Evolutionary conservation across 1,140 invertebrate species (phyloP), one percentile per base, ranked within the genome.

Genomic region (Caenorhabditis latens): DNA sequence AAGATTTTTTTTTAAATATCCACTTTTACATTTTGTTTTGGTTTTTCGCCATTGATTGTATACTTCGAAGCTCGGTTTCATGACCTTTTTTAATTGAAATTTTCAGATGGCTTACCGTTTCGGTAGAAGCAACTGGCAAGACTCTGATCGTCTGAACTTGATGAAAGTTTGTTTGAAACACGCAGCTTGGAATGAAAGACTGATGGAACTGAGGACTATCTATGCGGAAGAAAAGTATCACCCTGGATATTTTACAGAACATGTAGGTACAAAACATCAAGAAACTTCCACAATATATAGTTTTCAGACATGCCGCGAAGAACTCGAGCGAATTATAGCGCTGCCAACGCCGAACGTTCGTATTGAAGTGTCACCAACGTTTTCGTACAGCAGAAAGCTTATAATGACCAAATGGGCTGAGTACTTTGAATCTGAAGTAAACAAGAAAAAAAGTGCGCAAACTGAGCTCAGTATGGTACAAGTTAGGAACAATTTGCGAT

Each of bases 401-500:
- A 67, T 85, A 19, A 67, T 85, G 19, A 67, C 75, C 5, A 85
- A 71, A 19, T 85, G 84, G 84, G 57, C 79, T 58, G 84, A 75
- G 5, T 43, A 85, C n/a, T 79, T 75, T 8, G 7, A 57, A 13
- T 32, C 63, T 5, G 84, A 85, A 63, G 84, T 79, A 6, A 4
- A 19, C 42, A 43, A 88, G 13, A 11, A 7, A 3, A 46, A 24
- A 48, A 46, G 43, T 19, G 46, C 67, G 11, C 43, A 75, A 32
- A 16, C 43, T 7, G 67, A 75, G 46, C 13, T 75, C 6, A 14
- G 42, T 7, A 46, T 75, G 67, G 71, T 79, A 19, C 50, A 48
- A 24, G n/a, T 53, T n/a, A 79, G 71, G 53, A 50, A n/a, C 16
- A 79, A 79, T 24, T 13, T 50, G 5, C 21, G 13, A 6, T 24